phyloP scores from a whole-genome alignment of 2,888 invertebrate species.

The Yponomeuta evonymella region DNA sequence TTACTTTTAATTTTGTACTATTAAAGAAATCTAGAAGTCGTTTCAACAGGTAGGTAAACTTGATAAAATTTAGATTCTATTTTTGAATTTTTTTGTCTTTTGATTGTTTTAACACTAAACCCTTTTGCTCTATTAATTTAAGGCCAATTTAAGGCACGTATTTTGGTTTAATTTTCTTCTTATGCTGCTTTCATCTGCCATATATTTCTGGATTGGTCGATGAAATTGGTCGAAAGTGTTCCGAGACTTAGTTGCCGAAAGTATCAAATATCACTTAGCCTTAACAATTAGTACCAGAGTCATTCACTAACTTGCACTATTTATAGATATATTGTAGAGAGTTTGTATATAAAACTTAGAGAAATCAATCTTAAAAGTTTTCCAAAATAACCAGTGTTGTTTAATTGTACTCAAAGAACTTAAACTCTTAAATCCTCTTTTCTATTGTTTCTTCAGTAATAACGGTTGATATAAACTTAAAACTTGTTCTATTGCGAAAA shows the following conservation, averaged over 20 bases:
- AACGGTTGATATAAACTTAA: slow-evolving; percentile 77
- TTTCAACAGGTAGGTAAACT: slow-evolving; percentile 71
- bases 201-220: slow-evolving; percentile 57
- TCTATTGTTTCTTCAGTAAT: slow-evolving; percentile 74
- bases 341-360: slow-evolving; percentile 71
- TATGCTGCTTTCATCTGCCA: slow-evolving; percentile 59
- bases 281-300: slow-evolving; percentile 66
- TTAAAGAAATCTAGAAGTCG: slow-evolving; percentile 72
- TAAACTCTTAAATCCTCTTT: slow-evolving; percentile 71
- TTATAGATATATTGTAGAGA: slow-evolving; percentile 63
- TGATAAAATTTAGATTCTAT: slow-evolving; percentile 60
- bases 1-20: slow-evolving; percentile 72
- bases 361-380: slow-evolving; percentile 64
- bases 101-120: slow-evolving; percentile 57
- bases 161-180: slow-evolving; percentile 35
- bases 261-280: slow-evolving; percentile 71
- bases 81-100: slow-evolving; percentile 40
- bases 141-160: slow-evolving; percentile 77
- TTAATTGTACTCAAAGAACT: slow-evolving; percentile 73
- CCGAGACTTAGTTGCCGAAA: slow-evolving; percentile 63
- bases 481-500: slow-evolving; percentile 78
- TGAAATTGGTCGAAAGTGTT: slow-evolving; percentile 70
- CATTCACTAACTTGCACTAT: slow-evolving; percentile 66
- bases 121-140: slow-evolving; percentile 70
- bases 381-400: slow-evolving; percentile 77